A percentile compares a stretch with the other conserved stretches of the same genome.
phyloP scores from a whole-genome alignment of 1,140 invertebrate species.

The Zaprionus ornatus region DNA sequence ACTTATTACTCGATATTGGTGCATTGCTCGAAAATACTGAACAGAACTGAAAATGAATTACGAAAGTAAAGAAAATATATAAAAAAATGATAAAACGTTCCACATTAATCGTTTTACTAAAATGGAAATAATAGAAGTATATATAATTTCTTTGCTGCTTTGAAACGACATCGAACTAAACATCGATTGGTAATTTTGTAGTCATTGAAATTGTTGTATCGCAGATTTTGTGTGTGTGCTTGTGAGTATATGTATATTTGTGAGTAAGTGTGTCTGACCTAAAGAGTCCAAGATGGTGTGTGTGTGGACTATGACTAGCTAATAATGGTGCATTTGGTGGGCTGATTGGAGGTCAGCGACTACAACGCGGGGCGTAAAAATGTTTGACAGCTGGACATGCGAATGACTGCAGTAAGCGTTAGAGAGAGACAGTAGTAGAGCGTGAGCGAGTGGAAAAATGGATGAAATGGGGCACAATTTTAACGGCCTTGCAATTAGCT shows the following conservation, averaged over 20 bases:
- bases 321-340: conserved; percentile 69
- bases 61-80: conserved; percentile 24
- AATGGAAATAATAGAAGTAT: conserved; percentile 36
- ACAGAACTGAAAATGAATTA: conserved; percentile 11
- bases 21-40: conserved; percentile 58
- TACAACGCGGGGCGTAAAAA: conserved; percentile 53
- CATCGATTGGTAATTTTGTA: conserved; percentile 64
- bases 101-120: neutral
- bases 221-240: conserved; percentile 30
- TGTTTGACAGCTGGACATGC: conserved; percentile 75
- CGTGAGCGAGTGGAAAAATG: conserved; percentile 17
- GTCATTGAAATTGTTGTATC: conserved; percentile 33
- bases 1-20: conserved; percentile 57
- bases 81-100: neutral
- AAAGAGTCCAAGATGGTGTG: conserved; percentile 29
- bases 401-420: conserved; percentile 58
- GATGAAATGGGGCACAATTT: conserved; percentile 45
- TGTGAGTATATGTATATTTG: conserved; percentile 22
- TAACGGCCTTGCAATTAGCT: conserved; percentile 61
- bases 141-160: conserved; percentile 25
- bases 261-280: conserved; percentile 49
- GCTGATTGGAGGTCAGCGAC: conserved; percentile 49
- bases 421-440: conserved; percentile 15
- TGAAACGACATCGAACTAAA: conserved; percentile 70
- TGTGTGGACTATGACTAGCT: conserved; percentile 58